Evolutionary conservation across 2,888 invertebrate species (phyloP).

Genomic region (Zaprionus lineosus): DNA sequence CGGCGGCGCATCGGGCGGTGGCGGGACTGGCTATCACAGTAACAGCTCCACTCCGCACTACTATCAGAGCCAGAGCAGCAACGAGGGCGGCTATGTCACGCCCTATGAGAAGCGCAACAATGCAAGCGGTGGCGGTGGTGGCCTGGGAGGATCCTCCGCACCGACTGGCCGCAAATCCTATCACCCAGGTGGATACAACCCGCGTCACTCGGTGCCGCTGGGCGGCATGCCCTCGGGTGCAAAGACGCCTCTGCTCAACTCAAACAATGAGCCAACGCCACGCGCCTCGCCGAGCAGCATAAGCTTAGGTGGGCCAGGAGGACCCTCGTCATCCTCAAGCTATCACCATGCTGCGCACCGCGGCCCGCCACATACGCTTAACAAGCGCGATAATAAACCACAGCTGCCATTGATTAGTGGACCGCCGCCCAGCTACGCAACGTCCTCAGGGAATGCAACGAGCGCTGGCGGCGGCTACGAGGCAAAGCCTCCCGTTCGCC

Average conservation of each 20-base stretch:
- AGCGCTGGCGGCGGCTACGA: constrained; percentile 48
- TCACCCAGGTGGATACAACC: constrained; percentile 64
- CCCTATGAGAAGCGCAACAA: constrained; percentile 77
- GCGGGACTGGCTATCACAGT: constrained; percentile 64
- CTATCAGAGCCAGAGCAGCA: constrained; percentile 68
- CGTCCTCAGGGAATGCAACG: constrained; percentile 32
- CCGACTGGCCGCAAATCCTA: constrained; percentile 55
- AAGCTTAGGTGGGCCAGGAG: constrained; percentile 52
- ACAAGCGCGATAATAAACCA: constrained; percentile 75
- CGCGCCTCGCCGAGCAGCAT: constrained; percentile 75
- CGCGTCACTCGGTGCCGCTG: constrained; percentile 60
- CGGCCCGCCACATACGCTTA: constrained; percentile 69
- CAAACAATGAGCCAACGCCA: constrained; percentile 75
- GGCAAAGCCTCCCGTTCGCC: constrained; percentile 75
- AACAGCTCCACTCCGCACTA: constrained; percentile 79
- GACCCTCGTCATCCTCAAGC: constrained; percentile 34
- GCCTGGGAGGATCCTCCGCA: constrained; percentile 13
- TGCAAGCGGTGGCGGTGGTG: constrained; percentile 26
- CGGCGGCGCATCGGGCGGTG: constrained; percentile 15
- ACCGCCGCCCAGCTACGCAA: constrained; percentile 61
- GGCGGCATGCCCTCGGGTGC: constrained; percentile 58
- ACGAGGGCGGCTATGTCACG: constrained; percentile 54
- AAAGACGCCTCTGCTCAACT: constrained; percentile 69
- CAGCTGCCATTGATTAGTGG: constrained; percentile 75
- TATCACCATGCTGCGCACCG: constrained; percentile 67